Percentiles rank a stretch among this genome's conserved stretches.
phyloP scores from a whole-genome alignment of 2,797 vertebrate genomes.

The Neosilurus hyrtlii region DNA sequence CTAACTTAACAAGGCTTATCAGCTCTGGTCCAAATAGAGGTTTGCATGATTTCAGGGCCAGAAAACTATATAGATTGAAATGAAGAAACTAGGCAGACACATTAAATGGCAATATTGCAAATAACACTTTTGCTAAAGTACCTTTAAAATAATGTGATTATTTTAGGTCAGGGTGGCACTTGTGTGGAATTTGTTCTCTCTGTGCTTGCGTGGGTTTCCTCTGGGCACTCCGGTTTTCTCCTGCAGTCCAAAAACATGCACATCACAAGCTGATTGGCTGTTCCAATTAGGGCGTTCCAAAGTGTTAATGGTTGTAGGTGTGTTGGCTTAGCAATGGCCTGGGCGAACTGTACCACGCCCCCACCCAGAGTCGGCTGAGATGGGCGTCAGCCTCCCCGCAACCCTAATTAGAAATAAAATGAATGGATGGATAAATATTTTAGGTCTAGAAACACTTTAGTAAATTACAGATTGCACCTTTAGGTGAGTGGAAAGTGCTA shows the following conservation, averaged over 20 bases:
- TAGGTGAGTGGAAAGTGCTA: background rate
- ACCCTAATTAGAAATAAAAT: no score
- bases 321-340: no score
- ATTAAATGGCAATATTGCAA: background rate
- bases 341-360: no score
- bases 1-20: background rate
- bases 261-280: no score
- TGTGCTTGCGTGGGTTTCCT: no score
- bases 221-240: no score
- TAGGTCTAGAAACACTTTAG: background rate
- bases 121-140: background rate
- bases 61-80: background rate
- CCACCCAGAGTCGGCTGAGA: no score
- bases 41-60: background rate
- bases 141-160: background rate
- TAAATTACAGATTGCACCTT: background rate
- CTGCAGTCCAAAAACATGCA: no score
- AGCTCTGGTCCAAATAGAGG: background rate
- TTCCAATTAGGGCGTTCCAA: no score
- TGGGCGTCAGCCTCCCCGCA: no score
- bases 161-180: background rate
- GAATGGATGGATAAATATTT: background rate
- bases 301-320: no score
- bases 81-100: background rate
- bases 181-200: no score